These are phyloP conservation scores for Pogonocherus hispidulus DNA, from an alignment of 2,888 invertebrate species.

Conservation along the genomic window DNA sequence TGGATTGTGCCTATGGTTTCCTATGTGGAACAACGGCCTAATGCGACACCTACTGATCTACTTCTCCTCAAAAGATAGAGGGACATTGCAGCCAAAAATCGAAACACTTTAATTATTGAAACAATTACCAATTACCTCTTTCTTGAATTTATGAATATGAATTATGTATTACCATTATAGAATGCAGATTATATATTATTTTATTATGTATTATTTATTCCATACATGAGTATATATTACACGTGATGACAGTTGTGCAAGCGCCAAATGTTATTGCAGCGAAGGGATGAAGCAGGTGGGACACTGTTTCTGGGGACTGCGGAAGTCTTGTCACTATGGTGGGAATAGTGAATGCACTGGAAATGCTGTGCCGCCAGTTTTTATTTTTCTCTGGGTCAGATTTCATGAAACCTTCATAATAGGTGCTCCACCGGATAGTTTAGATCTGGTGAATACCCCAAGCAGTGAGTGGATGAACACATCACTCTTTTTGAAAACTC, in stretches of 20 bases:
- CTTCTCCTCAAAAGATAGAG: too few species aligned
- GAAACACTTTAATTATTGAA: too few species aligned
- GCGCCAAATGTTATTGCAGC: conserved; percentile 2
- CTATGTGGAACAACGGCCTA: too few species aligned
- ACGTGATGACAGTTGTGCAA: not conserved
- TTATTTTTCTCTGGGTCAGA: conserved; percentile 44
- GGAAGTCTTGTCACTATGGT: conserved; percentile 25
- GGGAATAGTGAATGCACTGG: conserved; percentile 8
- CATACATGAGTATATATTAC: too few species aligned
- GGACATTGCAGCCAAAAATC: too few species aligned
- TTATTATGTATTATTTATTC: too few species aligned
- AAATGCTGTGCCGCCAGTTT: conserved; percentile 38
- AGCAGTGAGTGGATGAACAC: conserved; percentile 57
- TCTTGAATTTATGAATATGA: too few species aligned
- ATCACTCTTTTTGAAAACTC: conserved; percentile 54
- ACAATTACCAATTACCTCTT: too few species aligned
- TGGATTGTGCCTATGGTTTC: too few species aligned
- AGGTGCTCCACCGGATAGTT: conserved; percentile 44
- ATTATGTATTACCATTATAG: too few species aligned
- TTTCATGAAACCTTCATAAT: conserved; percentile 50
- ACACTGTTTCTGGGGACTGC: conserved; percentile 30
- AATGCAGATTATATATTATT: too few species aligned
- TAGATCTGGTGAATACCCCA: conserved; percentile 54
- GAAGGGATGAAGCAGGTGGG: conserved; percentile 34
- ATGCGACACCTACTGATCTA: too few species aligned